phyloP scores from a whole-genome alignment of 2,113 vertebrate species.

The Notarius quadriscutis region DNA sequence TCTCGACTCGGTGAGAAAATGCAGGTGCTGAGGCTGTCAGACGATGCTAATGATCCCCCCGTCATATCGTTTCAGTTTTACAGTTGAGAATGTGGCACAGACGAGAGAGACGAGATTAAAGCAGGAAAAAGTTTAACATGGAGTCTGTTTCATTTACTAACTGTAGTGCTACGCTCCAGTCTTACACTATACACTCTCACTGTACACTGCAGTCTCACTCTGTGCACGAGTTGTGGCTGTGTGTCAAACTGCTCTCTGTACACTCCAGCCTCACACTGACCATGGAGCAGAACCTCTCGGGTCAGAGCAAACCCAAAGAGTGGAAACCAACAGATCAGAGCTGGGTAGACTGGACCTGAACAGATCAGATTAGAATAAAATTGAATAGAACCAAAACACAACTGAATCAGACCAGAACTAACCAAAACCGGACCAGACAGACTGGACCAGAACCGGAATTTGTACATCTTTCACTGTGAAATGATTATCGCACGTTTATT shows the following conservation, averaged over 20 bases:
- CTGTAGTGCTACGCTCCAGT: too few species aligned
- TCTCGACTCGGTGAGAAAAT: slow-evolving; percentile 80
- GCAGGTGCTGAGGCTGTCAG: slow-evolving; percentile 84
- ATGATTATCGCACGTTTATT: neutral
- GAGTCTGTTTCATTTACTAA: neutral
- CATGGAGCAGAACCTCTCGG: too few species aligned
- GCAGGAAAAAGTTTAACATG: neutral
- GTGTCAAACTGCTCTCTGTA: too few species aligned
- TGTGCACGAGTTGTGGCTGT: neutral
- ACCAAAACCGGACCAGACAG: too few species aligned
- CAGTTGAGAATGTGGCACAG: neutral
- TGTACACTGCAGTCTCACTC: neutral
- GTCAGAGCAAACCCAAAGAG: too few species aligned
- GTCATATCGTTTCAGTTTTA: slow-evolving; percentile 73
- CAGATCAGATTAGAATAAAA: neutral
- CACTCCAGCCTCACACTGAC: neutral
- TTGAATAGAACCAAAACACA: neutral
- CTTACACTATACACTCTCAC: too few species aligned
- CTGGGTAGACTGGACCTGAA: neutral
- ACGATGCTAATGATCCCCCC: slow-evolving; percentile 77
- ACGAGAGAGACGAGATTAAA: neutral
- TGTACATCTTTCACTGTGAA: neutral
- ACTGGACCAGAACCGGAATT: neutral
- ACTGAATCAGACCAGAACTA: too few species aligned
- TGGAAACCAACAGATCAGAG: neutral